phyloP scores from a whole-genome alignment of 2,797 vertebrate genomes.

The Mionectes olivaceus region DNA sequence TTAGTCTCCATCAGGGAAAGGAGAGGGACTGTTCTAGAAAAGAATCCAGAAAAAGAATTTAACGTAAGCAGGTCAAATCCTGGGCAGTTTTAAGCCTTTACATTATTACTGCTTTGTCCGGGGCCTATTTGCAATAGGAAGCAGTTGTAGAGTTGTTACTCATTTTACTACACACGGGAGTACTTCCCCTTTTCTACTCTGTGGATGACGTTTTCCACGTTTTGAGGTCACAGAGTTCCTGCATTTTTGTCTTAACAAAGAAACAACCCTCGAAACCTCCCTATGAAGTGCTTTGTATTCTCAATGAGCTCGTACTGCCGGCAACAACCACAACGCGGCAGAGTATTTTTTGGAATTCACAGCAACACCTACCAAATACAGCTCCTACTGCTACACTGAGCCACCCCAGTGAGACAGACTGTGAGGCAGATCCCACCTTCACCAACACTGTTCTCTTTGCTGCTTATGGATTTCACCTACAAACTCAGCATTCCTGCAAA shows the following conservation, averaged over 20 bases:
- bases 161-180: background rate
- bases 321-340: background rate
- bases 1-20: background rate
- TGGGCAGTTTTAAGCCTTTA: background rate
- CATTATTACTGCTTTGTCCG: background rate
- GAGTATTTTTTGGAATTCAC: background rate
- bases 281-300: background rate
- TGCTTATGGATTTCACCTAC: constrained; percentile 37
- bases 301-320: background rate
- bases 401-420: background rate
- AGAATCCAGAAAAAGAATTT: background rate
- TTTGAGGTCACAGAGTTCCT: background rate
- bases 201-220: accelerated
- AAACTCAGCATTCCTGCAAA: constrained; percentile 19
- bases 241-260: background rate
- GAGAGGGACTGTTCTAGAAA: background rate
- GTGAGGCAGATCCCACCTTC: background rate
- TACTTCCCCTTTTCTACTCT: background rate
- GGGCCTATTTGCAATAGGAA: background rate
- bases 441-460: background rate
- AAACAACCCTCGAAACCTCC: background rate
- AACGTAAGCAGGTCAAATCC: background rate
- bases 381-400: background rate
- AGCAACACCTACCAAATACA: background rate
- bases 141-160: background rate